phyloP scores from a whole-genome alignment of 2,888 invertebrate species.

The Venusia cambrica region DNA sequence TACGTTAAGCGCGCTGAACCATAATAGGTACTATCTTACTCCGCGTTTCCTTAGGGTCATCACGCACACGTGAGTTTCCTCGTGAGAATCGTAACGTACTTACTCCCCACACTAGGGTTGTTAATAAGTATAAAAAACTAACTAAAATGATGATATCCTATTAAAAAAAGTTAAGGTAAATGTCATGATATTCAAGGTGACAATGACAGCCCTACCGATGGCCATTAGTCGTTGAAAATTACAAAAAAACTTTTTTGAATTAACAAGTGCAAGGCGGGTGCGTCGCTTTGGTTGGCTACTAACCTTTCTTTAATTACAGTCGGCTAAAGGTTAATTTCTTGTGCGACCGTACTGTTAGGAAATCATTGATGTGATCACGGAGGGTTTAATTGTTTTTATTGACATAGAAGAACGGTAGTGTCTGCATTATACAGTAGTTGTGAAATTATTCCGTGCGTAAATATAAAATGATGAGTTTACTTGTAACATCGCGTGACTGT shows the following conservation, averaged over 20 bases:
- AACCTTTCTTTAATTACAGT: conserved; percentile 25
- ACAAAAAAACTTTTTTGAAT: conserved; percentile 53
- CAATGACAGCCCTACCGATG: conserved; percentile 23
- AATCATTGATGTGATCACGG: conserved; percentile 8
- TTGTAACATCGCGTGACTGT: conserved; percentile 16
- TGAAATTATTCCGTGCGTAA: too few relatives aligned
- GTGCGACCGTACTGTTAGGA: conserved; percentile 11
- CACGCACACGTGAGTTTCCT: conserved; percentile 43
- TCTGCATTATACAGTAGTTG: too few relatives aligned
- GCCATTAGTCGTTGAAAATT: conserved; percentile 59
- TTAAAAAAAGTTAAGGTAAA: background rate
- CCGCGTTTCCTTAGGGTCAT: conserved; percentile 55
- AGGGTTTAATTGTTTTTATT: conserved; percentile 3
- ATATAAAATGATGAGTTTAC: too few relatives aligned
- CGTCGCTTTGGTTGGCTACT: conserved; percentile 28
- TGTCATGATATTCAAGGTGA: conserved; percentile 2
- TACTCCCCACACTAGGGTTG: conserved; percentile 32
- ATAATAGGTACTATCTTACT: conserved; percentile 68
- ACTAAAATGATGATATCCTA: background rate
- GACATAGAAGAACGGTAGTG: too few relatives aligned
- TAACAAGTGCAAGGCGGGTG: conserved; percentile 57
- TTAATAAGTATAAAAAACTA: background rate
- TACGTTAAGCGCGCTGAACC: conserved; percentile 71
- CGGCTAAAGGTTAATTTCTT: conserved; percentile 24
- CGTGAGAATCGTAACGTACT: conserved; percentile 70